A percentile compares a stretch with the other conserved stretches of the same genome.
These are phyloP conservation scores for Dipodomys merriami DNA, from an alignment of 2,113 vertebrate genomes.

Conservation along the genomic window DNA sequence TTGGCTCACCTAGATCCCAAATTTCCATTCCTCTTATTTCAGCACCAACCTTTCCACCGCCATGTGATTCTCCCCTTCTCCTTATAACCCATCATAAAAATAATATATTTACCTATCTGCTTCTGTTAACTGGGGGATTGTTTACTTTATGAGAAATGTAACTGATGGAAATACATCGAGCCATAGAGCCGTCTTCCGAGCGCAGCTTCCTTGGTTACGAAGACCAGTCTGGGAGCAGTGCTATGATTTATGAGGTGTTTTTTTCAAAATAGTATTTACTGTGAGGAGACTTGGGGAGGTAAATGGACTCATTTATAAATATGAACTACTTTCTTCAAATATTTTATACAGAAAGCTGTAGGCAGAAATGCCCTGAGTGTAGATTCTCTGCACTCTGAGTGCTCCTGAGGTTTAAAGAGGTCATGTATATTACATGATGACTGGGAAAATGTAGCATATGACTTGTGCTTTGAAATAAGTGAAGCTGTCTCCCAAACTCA, in stretches of 20 bases:
- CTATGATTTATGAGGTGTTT: conserved; percentile 32
- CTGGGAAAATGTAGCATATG: not conserved
- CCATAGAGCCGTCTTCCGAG: not conserved
- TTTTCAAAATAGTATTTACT: not conserved
- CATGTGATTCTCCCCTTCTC: not conserved
- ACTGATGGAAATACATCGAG: not conserved
- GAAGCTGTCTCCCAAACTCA: not conserved
- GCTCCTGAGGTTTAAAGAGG: not conserved
- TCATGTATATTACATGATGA: not conserved
- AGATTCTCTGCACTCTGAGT: not conserved
- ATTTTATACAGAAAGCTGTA: not conserved
- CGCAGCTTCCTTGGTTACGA: conserved; percentile 19
- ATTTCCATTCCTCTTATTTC: not conserved
- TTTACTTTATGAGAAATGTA: conserved; percentile 22
- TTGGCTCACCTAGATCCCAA: not conserved
- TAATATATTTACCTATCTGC: not conserved
- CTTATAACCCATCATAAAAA: not conserved
- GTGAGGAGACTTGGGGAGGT: not conserved
- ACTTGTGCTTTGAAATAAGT: conserved; percentile 5
- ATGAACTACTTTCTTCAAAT: conserved; percentile 18
- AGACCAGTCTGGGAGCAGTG: not conserved
- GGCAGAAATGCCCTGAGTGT: not conserved
- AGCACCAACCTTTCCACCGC: not conserved
- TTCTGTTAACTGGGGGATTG: not conserved
- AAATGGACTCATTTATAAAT: conserved; percentile 7